Percentiles rank a stretch among this genome's conserved stretches.
phyloP scores from a whole-genome alignment of 2,888 invertebrate species.

The Rugalucina vietnamica region DNA sequence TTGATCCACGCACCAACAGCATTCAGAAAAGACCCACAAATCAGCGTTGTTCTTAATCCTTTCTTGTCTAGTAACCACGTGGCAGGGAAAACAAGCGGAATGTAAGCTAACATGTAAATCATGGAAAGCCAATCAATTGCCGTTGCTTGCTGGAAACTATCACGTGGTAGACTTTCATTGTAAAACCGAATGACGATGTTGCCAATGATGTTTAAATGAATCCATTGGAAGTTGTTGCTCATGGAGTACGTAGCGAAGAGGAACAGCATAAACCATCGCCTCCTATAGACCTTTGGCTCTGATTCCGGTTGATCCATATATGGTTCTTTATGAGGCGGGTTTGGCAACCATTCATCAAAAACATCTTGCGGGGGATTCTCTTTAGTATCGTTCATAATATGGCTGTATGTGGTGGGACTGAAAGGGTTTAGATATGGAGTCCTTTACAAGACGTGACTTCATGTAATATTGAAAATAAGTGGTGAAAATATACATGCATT shows the following conservation, averaged over 20 bases:
- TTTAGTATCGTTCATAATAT: too few species aligned
- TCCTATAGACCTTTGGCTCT: conserved; percentile 59
- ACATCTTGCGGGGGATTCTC: too few species aligned
- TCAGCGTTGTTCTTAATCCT: conserved; percentile 84
- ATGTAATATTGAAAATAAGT: too few species aligned
- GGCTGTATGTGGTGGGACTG: too few species aligned
- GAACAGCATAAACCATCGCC: conserved; percentile 93
- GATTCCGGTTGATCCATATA: too few species aligned
- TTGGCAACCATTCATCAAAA: too few species aligned
- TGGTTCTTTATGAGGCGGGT: too few species aligned
- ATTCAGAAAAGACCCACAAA: conserved; percentile 86
- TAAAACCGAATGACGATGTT: conserved; percentile 89
- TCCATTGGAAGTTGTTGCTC: conserved; percentile 98
- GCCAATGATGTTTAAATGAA: conserved; percentile 96
- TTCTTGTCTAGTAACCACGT: conserved; percentile 97
- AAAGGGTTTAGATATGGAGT: too few species aligned
- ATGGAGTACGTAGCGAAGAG: conserved; percentile 95
- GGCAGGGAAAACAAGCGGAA: conserved; percentile 98
- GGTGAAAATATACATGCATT: too few species aligned
- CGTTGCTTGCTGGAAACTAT: conserved; percentile 71
- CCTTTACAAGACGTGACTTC: too few species aligned
- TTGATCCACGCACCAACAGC: conserved; percentile 90
- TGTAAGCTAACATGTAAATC: conserved; percentile 98
- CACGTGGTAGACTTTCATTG: conserved; percentile 80
- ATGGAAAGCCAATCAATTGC: conserved; percentile 98